These are phyloP conservation scores for Varroa destructor DNA, from an alignment of 1,140 invertebrate species.

Conservation along the genomic window DNA sequence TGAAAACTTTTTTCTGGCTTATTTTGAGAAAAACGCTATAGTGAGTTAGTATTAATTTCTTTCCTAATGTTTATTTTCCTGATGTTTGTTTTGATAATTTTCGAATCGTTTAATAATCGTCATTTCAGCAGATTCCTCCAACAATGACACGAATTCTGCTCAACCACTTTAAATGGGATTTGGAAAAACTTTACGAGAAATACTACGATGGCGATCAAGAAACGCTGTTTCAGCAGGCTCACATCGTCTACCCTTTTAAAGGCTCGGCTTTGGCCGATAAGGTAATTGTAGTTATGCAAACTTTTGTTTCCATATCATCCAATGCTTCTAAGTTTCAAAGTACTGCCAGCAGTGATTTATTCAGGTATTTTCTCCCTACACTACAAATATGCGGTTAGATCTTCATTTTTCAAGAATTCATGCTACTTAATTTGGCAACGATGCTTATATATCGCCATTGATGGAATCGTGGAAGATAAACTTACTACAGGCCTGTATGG, in stretches of 20 bases:
- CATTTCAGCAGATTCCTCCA: conserved; percentile 58
- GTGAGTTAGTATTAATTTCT: background rate
- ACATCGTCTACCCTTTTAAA: conserved; percentile 68
- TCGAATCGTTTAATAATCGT: background rate
- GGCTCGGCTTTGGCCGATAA: conserved; percentile 28
- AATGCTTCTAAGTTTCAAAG: conserved; percentile 12
- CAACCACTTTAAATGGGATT: conserved; percentile 98
- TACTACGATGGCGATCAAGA: conserved; percentile 83
- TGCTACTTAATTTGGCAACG: too few species aligned
- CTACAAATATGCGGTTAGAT: too few species aligned
- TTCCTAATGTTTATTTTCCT: background rate
- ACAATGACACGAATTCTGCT: conserved; percentile 79
- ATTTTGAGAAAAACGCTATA: background rate
- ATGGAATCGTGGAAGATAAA: too few species aligned
- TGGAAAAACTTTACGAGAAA: conserved; percentile 92
- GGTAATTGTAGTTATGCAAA: background rate
- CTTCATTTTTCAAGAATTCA: too few species aligned
- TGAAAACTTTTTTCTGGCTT: too few species aligned
- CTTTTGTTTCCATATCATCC: conserved; percentile 25
- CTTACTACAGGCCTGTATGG: too few species aligned
- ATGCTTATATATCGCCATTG: too few species aligned
- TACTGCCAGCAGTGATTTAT: conserved; percentile 12
- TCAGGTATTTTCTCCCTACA: too few species aligned
- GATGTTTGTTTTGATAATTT: background rate
- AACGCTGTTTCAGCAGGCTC: conserved; percentile 72